Evolutionary conservation across 1,140 invertebrate genomes (phyloP), one percentile per base, ranked within the genome.

Genomic region (Zaprionus vittiger): DNA sequence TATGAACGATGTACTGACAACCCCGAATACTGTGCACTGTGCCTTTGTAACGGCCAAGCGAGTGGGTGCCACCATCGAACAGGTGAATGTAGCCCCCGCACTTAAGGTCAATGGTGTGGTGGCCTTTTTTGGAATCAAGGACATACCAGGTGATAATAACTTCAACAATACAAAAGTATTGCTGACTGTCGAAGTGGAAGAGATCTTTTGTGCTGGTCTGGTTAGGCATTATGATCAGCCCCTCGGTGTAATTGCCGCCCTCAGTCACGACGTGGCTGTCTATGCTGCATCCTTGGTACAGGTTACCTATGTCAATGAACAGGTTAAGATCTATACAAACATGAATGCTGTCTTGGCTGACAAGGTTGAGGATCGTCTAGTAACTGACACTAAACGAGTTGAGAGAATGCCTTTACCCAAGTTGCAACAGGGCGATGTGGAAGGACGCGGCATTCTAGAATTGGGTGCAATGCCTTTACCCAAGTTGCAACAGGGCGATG

Each of bases 131-230:
- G 94, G 94, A 2, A 95, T 95, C 3, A 95, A 95, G 81, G 96
- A 97, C 87, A 95, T 98, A 38, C 96, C 96, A 1, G 96, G 96
- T 0, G 93, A 92, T 49, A 97, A 97, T 91, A 82, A 91, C 28
- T 95, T 94, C 49, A 93, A 93, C 0, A 72, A 55, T 12, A 41
- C 93, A 3, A 49, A 49, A 49, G 73, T 57, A 7, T 37, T 60
- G 1, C 55, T 84, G 3, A 80, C 79, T 1, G 70, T 91, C 0
- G 81, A 79, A 0, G 24, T 14, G 4, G 80, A 92, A 7, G 93
- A 95, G 74, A 91, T 95, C 4, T 93, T 95, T 22, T 93, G 93
- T 28, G 86, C 81, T 55, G 93, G 87, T 54, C 93, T 82, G 14
- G 93, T 97, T 0, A 85, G 92, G 12, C 96, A 95, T 85, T 95